Evolutionary conservation across 1,140 invertebrate species (phyloP), one percentile per base, ranked within the genome.

Genomic region (Calliphora vicina): DNA sequence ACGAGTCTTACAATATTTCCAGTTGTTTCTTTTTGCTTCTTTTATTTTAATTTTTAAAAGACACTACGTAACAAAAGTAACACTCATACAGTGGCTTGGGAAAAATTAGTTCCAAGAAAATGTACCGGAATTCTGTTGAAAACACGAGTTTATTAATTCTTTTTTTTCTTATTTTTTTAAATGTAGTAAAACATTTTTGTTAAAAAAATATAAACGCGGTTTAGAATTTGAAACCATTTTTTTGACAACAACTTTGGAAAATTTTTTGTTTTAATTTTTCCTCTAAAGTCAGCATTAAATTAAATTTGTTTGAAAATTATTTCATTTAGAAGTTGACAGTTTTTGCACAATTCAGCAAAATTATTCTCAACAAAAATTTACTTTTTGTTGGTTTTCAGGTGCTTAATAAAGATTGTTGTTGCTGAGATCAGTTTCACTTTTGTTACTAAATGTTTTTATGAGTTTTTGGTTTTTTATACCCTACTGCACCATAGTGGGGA

Each of bases 91-190:
- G 12, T n/a, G 50, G 50, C 87, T 86, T 88, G 87, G 87, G 87
- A 88, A 88, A 88, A 88, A 86, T 85, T 86, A 85, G 84, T 88
- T 88, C 87, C 87, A 86, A 87, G 87, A 88, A 88, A 88, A 88
- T 87, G 86, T 87, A 87, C 87, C 87, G 87, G 87, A 88, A 88
- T 88, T 88, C 85, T 85, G 85, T 87, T 87, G 78, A 83, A 80
- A 83, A 83, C 82, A 72, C 82, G 61, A 80, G 82, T 83, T 76
- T n/a, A 29, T 17, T 57, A 5, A 1, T n/a, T 17, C 15, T n/a
- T 5, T n/a, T n/a, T 6, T n/a, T n/a, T n/a, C 50, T n/a, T 57
- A n/a, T 15, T 27, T 35, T 10, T 0, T 8, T 8, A 35, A 35
- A 35, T 29, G 73, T 76, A 76, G 27, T 29, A 76, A 35, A 76